These are phyloP conservation scores for Calliopsis andreniformis DNA, from an alignment of 1,140 invertebrate genomes.

Conservation along the genomic window DNA sequence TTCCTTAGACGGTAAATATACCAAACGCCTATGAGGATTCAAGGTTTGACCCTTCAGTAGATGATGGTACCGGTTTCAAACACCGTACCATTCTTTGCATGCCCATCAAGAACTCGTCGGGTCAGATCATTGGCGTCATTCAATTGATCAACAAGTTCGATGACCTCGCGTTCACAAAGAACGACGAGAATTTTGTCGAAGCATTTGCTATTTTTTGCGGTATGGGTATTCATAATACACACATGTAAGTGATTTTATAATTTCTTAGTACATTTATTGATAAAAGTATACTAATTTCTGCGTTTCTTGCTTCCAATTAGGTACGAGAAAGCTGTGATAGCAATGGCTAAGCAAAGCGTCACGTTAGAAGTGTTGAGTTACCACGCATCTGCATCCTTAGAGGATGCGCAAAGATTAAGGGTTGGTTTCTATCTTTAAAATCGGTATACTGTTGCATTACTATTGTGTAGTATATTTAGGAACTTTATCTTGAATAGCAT, in stretches of 20 bases:
- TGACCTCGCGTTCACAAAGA: slow-evolving; percentile 92
- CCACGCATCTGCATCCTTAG: slow-evolving; percentile 94
- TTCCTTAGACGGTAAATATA: slow-evolving; percentile 91
- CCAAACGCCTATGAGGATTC: slow-evolving; percentile 94
- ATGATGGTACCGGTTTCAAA: slow-evolving; percentile 88
- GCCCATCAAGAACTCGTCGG: slow-evolving; percentile 94
- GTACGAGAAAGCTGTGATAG: slow-evolving; percentile 95
- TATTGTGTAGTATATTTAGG: too few relatives aligned
- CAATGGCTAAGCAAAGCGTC: slow-evolving; percentile 97
- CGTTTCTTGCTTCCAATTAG: slow-evolving; percentile 67
- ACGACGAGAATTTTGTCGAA: slow-evolving; percentile 96
- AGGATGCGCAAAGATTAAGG: slow-evolving; percentile 91
- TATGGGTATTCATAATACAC: slow-evolving; percentile 98
- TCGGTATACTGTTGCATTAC: too few relatives aligned
- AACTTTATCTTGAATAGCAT: too few relatives aligned
- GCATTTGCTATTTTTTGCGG: slow-evolving; percentile 99
- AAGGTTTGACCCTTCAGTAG: slow-evolving; percentile 94
- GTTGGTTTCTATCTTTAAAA: slow-evolving; percentile 83
- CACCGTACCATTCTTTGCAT: slow-evolving; percentile 94
- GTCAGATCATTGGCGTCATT: slow-evolving; percentile 95
- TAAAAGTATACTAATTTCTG: background rate
- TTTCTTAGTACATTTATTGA: too few relatives aligned
- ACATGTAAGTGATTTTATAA: slow-evolving; percentile 92
- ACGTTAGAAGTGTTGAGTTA: slow-evolving; percentile 97
- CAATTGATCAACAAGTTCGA: slow-evolving; percentile 97